Percentiles rank a stretch among this genome's conserved stretches.
These are phyloP conservation scores for Esperia sulphurella DNA, from an alignment of 2,888 invertebrate species.

Conservation along the genomic window DNA sequence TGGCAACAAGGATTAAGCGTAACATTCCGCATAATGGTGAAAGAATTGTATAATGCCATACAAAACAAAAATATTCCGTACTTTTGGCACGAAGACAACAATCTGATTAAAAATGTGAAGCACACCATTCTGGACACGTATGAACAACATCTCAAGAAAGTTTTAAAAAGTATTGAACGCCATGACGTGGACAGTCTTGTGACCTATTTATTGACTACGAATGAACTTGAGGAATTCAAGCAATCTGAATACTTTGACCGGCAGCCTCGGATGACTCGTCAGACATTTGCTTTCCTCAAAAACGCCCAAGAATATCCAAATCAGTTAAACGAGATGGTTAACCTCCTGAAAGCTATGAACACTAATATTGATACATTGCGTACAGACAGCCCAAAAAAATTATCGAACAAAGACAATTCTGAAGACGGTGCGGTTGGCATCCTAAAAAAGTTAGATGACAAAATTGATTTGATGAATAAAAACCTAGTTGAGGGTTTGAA, in stretches of 20 bases:
- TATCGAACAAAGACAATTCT: too few relatives aligned
- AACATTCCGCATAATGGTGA: constrained; percentile 51
- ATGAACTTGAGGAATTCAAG: constrained; percentile 45
- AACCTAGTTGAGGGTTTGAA: too few relatives aligned
- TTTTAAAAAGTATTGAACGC: constrained; percentile 50
- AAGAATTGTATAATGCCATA: constrained; percentile 45
- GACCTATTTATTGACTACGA: constrained; percentile 33
- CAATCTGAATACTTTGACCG: constrained; percentile 44
- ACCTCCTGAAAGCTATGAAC: too few relatives aligned
- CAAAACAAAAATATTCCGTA: constrained; percentile 46
- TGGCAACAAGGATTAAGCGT: constrained; percentile 53
- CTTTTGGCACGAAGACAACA: constrained; percentile 57
- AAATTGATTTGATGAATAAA: too few relatives aligned
- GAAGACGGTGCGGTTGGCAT: too few relatives aligned
- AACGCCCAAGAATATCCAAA: too few relatives aligned
- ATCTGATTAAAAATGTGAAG: constrained; percentile 52
- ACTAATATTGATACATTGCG: too few relatives aligned
- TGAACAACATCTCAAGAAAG: constrained; percentile 45
- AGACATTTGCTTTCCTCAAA: too few relatives aligned
- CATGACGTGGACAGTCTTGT: constrained; percentile 46
- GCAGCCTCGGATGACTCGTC: constrained; percentile 11
- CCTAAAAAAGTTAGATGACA: too few relatives aligned
- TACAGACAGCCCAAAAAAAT: too few relatives aligned
- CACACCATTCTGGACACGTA: constrained; percentile 43
- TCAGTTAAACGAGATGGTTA: too few relatives aligned